Evolutionary conservation across 2,113 vertebrate species (phyloP).

Genomic region (Anoura caudifer): DNA sequence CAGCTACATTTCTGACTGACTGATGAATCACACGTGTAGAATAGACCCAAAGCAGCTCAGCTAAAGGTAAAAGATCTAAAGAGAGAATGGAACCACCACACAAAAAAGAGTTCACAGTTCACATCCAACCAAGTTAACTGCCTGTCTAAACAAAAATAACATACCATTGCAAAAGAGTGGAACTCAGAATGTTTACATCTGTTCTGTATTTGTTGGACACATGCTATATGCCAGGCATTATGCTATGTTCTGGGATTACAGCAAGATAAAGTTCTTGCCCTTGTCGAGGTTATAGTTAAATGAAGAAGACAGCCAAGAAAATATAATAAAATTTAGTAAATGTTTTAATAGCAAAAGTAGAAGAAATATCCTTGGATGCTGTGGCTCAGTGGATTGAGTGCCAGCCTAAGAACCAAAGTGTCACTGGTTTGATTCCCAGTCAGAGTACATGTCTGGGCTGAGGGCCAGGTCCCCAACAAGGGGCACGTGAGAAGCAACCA

Average conservation of each 20-base stretch:
- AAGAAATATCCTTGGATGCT: not conserved
- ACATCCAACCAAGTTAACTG: not conserved
- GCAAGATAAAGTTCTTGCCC: not conserved
- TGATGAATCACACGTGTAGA: not conserved
- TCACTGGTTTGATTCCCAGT: too few relatives aligned
- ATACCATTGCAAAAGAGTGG: not conserved
- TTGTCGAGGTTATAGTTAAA: not conserved
- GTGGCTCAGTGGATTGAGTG: too few relatives aligned
- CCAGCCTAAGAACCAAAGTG: too few relatives aligned
- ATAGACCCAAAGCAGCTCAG: not conserved
- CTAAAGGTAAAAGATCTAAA: not conserved
- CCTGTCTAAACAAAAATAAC: slow-evolving; percentile 18
- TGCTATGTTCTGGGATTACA: not conserved
- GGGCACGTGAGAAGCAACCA: too few relatives aligned
- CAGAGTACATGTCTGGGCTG: too few relatives aligned
- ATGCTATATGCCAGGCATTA: not conserved
- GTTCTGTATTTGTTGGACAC: not conserved
- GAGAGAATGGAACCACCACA: not conserved
- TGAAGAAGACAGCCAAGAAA: not conserved
- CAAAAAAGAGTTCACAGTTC: not conserved
- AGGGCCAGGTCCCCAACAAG: too few relatives aligned
- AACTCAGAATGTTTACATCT: slow-evolving; percentile 2
- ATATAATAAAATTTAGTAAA: not conserved
- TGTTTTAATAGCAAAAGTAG: not conserved
- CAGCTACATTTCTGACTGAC: not conserved